Evolutionary conservation across 1,140 invertebrate genomes (phyloP).

Genomic region (Diachasma alloeum): DNA sequence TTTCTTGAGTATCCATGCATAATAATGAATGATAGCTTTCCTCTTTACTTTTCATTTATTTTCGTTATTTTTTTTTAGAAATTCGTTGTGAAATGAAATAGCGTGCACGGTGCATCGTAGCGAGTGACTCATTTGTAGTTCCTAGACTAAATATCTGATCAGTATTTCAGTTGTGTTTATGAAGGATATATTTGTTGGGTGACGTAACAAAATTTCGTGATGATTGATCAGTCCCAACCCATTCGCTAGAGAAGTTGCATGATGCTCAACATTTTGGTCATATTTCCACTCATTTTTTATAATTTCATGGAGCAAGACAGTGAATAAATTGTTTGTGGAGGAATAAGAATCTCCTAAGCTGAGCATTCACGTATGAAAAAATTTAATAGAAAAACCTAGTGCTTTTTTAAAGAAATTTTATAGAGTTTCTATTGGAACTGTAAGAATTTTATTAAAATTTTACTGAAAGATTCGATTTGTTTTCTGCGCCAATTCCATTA

Average conservation of each 20-base stretch:
- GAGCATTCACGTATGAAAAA: too few species aligned
- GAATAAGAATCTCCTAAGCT: too few species aligned
- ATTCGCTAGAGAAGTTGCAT: conserved; percentile 23
- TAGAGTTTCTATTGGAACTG: too few species aligned
- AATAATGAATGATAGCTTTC: not conserved
- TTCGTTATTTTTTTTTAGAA: not conserved
- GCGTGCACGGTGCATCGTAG: conserved; percentile 20
- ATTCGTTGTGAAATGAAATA: not conserved
- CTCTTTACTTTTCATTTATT: not conserved
- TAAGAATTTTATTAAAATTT: too few species aligned
- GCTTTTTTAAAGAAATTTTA: too few species aligned
- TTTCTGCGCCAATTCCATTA: too few species aligned
- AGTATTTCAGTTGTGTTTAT: not conserved
- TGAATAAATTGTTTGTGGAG: too few species aligned
- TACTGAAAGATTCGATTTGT: too few species aligned
- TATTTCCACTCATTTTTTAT: not conserved
- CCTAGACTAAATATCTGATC: not conserved
- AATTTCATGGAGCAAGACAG: not conserved
- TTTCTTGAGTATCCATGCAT: not conserved
- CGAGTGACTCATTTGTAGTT: not conserved
- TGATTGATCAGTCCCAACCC: conserved; percentile 10
- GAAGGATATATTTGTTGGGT: not conserved
- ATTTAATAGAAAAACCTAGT: too few species aligned
- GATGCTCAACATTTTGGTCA: conserved; percentile 24
- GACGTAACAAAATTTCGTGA: not conserved